Evolutionary conservation across 2,113 vertebrate genomes (phyloP), one percentile per base, ranked within the genome.

Genomic region (Gulo gulo): DNA sequence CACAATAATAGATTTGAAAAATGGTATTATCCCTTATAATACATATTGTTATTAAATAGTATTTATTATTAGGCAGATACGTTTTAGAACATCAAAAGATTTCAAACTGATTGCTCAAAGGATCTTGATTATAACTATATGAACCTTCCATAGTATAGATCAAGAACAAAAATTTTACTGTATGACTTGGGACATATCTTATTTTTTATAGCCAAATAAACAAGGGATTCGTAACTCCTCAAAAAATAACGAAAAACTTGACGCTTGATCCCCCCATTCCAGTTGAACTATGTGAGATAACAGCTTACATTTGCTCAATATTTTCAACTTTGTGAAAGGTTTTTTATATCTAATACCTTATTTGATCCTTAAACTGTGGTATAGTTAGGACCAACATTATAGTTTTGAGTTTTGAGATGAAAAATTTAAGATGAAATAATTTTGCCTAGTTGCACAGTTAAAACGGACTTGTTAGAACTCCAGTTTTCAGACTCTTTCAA

Each of bases 321-420:
- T 73, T 88, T n/a, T 84, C 13, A 80, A 57, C 63, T 81, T 86
- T 85, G 65, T 90, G 1, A 86, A 90, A 90, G 26, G 15, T 16
- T 92, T 92, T 94, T 96, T 86, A 83, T 86, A 47, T 63, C 20
- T 34, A 83, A 1, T 59, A 61, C 83, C 29, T 88, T 89, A 92
- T 29, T 88, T 88, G 55, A 85, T 96, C 20, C 16, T 74, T 89
- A 92, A 61, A 14, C 29, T 96, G 2, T 73, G 23, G 8, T 57
- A 76, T 86, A 93, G 61, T 91, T 87, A 86, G 15, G 31, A 78
- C n/a, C 42, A 83, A 57, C 29, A 81, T 36, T 57, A 71, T 7
- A 88, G 20, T 88, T 96, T 83, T 31, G 3, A 67, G 36, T 88
- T 78, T 91, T 87, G 36, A 83, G 67, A 78, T 87, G 36, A 88